Evolutionary conservation across 2,888 invertebrate species (phyloP), one percentile per base, ranked within the genome.

Genomic region (Cetonia aurata): DNA sequence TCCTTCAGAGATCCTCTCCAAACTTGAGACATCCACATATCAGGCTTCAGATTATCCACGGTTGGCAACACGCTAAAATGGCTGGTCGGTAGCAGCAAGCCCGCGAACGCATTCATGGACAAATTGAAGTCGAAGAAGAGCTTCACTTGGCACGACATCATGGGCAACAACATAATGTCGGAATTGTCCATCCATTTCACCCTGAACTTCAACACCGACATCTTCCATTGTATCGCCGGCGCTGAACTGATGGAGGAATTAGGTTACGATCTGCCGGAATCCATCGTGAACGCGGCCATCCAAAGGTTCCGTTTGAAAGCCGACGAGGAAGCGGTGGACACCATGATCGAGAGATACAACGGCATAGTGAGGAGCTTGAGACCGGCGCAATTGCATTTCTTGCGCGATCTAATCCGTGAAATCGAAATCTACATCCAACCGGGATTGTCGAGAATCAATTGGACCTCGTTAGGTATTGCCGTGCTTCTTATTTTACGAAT

Each of bases 381-480:
- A 37, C 83, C 87, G 9, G 91, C 94, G 57, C 76, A 89, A 88
- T 88, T 92, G 0, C 86, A 90, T 72, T 88, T 95, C 67, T 84
- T 94, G 81, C 90, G 91, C 75, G 88, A 87, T 12, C 90, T 90
- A 75, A 86, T 95, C 0, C 85, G 89, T 75, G 89, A 92, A 72
- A 90, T 92, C 73, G 95, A 95, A 81, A 87, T 91, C 44, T 87
- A 90, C 62, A 91, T 95, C 59, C 89, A 94, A 78, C 94, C 95
- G 1, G 96, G 96, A 0, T 85, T 94, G 0, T 91, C 91, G 1
- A 88, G 96, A 33, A 90, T 95, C 69, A 93, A 93, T 53, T 97
- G 97, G 96, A 92, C 92, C 73, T 94, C 95, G 0, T 86, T 96
- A 12, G 92, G 93, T n/a, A n/a, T n/a, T n/a, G n/a, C n/a, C n/a